Evolutionary conservation across 2,113 vertebrate genomes (phyloP), one percentile per base, ranked within the genome.

Genomic region (Lanius ludovicianus): DNA sequence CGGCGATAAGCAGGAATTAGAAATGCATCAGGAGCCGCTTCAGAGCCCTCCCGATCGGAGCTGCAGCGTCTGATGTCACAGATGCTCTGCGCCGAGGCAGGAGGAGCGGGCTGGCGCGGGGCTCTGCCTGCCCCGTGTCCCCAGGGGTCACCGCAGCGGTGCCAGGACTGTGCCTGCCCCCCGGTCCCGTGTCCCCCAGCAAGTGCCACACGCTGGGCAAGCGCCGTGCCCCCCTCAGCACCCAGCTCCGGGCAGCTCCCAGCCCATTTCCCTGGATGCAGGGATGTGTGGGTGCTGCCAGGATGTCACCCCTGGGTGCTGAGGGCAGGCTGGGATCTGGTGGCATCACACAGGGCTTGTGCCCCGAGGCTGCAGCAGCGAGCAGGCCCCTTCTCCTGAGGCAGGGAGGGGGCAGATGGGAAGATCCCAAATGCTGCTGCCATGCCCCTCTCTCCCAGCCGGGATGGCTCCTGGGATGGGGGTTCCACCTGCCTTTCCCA

Each of bases 1-100:
- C 25, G 59, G 78, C 2, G 63, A 87, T 93, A 93, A 97, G 95
- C 95, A 93, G 95, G 92, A 97, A 97, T 97, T 95, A 97, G 91
- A 95, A 95, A 96, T 95, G 95, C 93, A 90, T 95, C 79, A 93
- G 95, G 81, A 96, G 93, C 71, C 0, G 75, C 88, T 94, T 95
- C 93, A 95, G 78, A 96, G 89, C 71, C 84, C 75, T 91, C 52
- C 73, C 31, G 63, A 69, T 77, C 7, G 8, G 73, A 94, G 94
- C 60, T 59, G 80, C 80, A 30, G 42, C 60, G 84, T 50, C 93
- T 87, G 93, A 95, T 87, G 85, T 81, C 7, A 15, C 71, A 47
- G 82, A 49, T 8, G 75, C 70, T 92, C 46, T 3, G 64, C 23
- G 73, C 91, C 37, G 91, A 87, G 91, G 68, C 70, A 31, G 89